These are phyloP conservation scores for Hippocampus abdominalis DNA, from an alignment of 2,113 vertebrate genomes.

Conservation along the genomic window DNA sequence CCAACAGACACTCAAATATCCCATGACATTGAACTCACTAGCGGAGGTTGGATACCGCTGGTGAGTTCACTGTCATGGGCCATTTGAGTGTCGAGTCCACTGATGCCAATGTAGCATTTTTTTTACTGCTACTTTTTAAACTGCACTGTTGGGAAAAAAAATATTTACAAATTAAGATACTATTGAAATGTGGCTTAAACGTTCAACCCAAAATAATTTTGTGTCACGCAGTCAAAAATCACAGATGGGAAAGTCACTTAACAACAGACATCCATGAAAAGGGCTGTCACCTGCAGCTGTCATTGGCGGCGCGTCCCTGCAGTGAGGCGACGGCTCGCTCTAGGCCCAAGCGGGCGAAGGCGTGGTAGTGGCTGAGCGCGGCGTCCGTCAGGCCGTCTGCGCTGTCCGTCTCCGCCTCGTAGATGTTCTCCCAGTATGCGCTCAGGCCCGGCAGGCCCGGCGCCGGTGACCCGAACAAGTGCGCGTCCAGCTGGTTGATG, in stretches of 20 bases:
- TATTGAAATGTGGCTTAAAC: no score
- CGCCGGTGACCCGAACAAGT: conserved; percentile 78
- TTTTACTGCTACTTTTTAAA: no score
- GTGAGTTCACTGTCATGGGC: conserved; percentile 16
- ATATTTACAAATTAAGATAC: no score
- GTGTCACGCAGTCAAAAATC: no score
- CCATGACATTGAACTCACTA: no score
- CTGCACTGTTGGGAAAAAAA: no score
- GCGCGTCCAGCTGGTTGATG: conserved; percentile 87
- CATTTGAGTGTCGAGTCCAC: conserved; percentile 3
- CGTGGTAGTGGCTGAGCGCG: conserved; percentile 83
- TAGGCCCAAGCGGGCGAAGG: conserved; percentile 86
- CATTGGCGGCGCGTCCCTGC: conserved; percentile 72
- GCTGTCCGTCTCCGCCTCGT: conserved; percentile 81
- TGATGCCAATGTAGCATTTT: not conserved
- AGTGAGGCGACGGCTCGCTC: conserved; percentile 72
- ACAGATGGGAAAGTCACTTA: no score
- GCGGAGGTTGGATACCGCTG: not conserved
- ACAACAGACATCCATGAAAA: not conserved
- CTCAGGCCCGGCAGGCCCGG: conserved; percentile 78
- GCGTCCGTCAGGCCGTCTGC: conserved; percentile 76
- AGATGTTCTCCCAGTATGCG: conserved; percentile 93
- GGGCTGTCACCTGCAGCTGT: conserved; percentile 84
- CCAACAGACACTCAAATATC: no score
- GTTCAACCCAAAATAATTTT: no score